Evolutionary conservation across 2,113 vertebrate genomes (phyloP).

Genomic region (Atherinomorus stipes): DNA sequence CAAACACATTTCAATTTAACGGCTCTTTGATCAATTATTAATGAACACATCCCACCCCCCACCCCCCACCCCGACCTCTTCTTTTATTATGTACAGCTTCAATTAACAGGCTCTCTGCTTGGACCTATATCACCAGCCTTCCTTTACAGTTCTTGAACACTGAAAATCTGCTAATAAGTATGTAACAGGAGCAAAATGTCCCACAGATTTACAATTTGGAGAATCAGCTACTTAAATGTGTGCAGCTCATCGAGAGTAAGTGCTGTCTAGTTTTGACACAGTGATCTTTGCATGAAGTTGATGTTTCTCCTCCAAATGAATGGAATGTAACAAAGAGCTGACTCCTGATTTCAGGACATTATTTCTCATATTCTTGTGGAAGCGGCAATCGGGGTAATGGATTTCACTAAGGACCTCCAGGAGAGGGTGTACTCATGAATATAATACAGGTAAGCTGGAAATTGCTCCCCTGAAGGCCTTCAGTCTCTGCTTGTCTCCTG

Average conservation of each 20-base stretch:
- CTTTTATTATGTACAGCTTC: constrained; percentile 71
- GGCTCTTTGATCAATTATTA: constrained; percentile 80
- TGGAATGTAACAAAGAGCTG: constrained; percentile 58
- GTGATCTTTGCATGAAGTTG: constrained; percentile 27
- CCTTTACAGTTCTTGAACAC: constrained; percentile 23
- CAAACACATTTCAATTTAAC: constrained; percentile 80
- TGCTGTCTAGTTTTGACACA: constrained; percentile 7
- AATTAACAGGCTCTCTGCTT: constrained; percentile 62
- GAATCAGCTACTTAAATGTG: constrained; percentile 21
- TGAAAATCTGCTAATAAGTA: constrained; percentile 17
- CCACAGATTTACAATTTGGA: background rate
- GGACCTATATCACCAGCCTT: constrained; percentile 56
- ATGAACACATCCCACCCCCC: constrained; percentile 51
- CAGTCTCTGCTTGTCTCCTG: constrained; percentile 51
- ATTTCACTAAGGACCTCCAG: constrained; percentile 61
- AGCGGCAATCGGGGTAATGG: constrained; percentile 56
- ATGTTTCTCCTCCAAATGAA: constrained; percentile 46
- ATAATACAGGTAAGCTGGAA: constrained; percentile 53
- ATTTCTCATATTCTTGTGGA: constrained; percentile 44
- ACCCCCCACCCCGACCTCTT: constrained; percentile 25
- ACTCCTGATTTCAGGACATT: constrained; percentile 52
- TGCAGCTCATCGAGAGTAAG: constrained; percentile 4
- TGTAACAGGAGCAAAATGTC: background rate
- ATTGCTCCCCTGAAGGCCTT: constrained; percentile 65
- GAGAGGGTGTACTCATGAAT: constrained; percentile 55